These are phyloP conservation scores for Daphoenositta chrysoptera DNA, from an alignment of 2,113 vertebrate genomes.

Conservation along the genomic window DNA sequence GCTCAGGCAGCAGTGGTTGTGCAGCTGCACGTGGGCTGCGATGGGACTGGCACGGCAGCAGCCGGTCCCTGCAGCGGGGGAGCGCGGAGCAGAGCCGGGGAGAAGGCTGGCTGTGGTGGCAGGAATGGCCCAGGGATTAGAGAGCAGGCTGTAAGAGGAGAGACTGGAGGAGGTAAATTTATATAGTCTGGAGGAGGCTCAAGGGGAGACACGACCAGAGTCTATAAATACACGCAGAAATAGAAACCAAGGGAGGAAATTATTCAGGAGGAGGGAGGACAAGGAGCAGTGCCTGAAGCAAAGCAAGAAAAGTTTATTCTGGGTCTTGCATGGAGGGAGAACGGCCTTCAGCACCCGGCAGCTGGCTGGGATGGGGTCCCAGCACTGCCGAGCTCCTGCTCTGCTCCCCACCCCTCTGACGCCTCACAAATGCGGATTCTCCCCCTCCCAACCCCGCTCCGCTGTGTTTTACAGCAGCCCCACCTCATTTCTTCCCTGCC, in stretches of 20 bases:
- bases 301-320: neutral
- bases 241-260: conserved; percentile 11
- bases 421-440: fast-evolving
- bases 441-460: neutral
- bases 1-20: neutral
- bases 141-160: neutral
- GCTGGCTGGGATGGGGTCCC: neutral
- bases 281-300: neutral
- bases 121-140: conserved; percentile 8
- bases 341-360: fast-evolving
- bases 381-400: neutral
- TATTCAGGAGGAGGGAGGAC: neutral
- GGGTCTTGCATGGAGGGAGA: neutral
- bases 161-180: conserved; percentile 8
- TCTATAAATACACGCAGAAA: conserved; percentile 23
- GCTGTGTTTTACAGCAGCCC: neutral
- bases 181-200: conserved; percentile 46
- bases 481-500: neutral
- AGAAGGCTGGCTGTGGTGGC: neutral
- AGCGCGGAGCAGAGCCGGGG: neutral
- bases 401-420: neutral
- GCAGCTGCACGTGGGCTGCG: neutral
- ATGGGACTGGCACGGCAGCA: neutral
- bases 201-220: conserved; percentile 46
- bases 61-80: neutral